Conservation (phyloP, 2,888 invertebrate species). For the Caenorhabditis uteleia region DNA sequence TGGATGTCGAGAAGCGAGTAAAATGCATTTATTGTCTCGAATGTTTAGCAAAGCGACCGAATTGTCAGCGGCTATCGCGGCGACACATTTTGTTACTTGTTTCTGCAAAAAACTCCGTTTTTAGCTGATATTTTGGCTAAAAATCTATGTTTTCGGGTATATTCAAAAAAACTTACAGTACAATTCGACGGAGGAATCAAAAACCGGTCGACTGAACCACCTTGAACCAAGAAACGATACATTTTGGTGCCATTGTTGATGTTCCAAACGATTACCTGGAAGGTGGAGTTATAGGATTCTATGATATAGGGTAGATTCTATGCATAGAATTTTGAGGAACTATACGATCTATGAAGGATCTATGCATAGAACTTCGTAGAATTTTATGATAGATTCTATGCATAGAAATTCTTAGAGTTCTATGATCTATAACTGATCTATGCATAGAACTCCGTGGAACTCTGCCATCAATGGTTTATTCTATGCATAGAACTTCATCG, state of each 20-base stretch:
- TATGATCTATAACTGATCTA: too few relatives aligned
- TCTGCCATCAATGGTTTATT: too few relatives aligned
- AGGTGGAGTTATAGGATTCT: too few relatives aligned
- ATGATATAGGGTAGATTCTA: too few relatives aligned
- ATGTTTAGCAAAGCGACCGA: constrained; percentile 91
- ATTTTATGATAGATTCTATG: too few relatives aligned
- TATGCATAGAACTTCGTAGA: too few relatives aligned
- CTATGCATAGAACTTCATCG: too few relatives aligned
- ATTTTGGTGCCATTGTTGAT: constrained; percentile 74
- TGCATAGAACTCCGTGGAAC: too few relatives aligned
- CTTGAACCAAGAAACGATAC: constrained; percentile 95
- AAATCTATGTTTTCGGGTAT: neutral
- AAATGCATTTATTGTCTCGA: constrained; percentile 90
- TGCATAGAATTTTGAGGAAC: too few relatives aligned
- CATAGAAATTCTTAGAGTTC: too few relatives aligned
- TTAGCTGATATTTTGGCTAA: neutral
- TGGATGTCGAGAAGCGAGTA: constrained; percentile 89
- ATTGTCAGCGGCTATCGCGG: constrained; percentile 95
- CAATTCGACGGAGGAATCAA: constrained; percentile 88
- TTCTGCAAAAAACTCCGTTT: constrained; percentile 38
- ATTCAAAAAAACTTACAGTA: constrained; percentile 71
- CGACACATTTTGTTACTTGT: constrained; percentile 48
- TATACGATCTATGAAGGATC: too few relatives aligned
- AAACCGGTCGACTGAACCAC: constrained; percentile 92
- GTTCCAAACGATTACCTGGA: constrained; percentile 61